Evolutionary conservation across 2,113 vertebrate species (phyloP).

Genomic region (Gorsachius goisagi): DNA sequence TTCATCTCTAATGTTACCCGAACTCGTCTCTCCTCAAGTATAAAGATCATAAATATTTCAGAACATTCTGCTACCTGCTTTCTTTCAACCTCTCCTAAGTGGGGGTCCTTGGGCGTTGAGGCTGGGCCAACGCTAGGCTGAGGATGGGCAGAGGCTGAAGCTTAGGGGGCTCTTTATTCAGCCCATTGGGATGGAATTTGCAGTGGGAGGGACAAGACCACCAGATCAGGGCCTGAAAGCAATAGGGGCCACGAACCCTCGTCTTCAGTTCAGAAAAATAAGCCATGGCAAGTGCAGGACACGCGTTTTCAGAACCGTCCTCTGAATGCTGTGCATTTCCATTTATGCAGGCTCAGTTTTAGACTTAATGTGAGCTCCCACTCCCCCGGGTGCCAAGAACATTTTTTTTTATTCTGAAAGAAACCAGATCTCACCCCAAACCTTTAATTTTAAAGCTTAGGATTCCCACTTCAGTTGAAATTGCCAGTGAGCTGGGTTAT

Average conservation of each 20-base stretch:
- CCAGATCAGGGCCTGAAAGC: neutral
- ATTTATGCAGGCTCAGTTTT: neutral
- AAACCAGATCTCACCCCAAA: neutral
- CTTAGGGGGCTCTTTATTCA: neutral
- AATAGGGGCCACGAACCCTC: neutral
- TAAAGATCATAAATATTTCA: neutral
- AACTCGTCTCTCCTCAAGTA: neutral
- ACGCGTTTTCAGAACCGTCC: neutral
- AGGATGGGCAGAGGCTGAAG: neutral
- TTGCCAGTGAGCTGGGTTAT: neutral
- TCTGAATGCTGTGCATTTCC: neutral
- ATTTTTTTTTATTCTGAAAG: neutral
- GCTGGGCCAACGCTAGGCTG: neutral
- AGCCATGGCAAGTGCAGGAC: neutral
- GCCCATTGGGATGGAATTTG: neutral
- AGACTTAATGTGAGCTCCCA: accelerated
- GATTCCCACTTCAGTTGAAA: neutral
- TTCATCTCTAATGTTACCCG: neutral
- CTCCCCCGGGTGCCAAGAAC: neutral
- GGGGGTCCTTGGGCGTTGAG: neutral
- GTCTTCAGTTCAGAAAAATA: neutral
- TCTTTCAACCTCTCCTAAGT: neutral
- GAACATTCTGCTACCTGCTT: neutral
- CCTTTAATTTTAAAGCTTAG: neutral
- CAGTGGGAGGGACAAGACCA: neutral